These are phyloP conservation scores for Melanotaenia trifasciata DNA, from an alignment of 2,797 vertebrate genomes.

Conservation along the genomic window DNA sequence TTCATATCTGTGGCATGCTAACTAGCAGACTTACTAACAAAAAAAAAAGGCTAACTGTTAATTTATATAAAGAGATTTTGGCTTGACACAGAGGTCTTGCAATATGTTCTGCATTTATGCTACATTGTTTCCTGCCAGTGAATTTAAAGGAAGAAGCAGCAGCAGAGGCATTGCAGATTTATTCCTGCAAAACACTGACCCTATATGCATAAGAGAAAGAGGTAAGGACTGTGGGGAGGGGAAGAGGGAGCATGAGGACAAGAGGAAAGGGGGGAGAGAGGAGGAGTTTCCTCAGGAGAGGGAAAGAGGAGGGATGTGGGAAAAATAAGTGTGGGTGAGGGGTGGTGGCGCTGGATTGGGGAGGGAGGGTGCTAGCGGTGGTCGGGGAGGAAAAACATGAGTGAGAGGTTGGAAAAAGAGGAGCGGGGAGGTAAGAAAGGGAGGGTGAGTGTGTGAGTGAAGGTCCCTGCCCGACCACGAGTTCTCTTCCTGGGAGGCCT, in stretches of 20 bases:
- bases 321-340: slow-evolving; percentile 62
- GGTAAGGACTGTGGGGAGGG: slow-evolving; percentile 38
- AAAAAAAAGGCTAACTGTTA: background rate
- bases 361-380: slow-evolving; percentile 31
- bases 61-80: slow-evolving; percentile 6
- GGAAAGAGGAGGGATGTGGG: slow-evolving; percentile 67
- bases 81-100: background rate
- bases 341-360: slow-evolving; percentile 19
- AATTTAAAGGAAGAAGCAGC: background rate
- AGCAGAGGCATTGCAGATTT: slow-evolving; percentile 4
- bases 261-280: slow-evolving; percentile 38
- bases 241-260: slow-evolving; percentile 64
- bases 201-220: slow-evolving; percentile 26
- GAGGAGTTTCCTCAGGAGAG: slow-evolving; percentile 60
- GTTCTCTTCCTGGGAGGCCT: slow-evolving; percentile 72
- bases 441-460: slow-evolving; percentile 39
- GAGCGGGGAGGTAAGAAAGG: slow-evolving; percentile 57
- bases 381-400: slow-evolving; percentile 68
- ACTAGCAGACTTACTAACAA: background rate
- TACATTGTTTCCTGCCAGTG: slow-evolving; percentile 10
- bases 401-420: slow-evolving; percentile 65
- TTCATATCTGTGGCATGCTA: slow-evolving; percentile 1
- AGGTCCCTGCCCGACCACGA: slow-evolving; percentile 50
- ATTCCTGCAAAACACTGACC: slow-evolving; percentile 21
- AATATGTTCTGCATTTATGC: slow-evolving; percentile 24